A percentile compares a stretch with the other conserved stretches of the same genome.
phyloP scores from a whole-genome alignment of 2,113 vertebrate genomes.

The Nannobrachium achirus region DNA sequence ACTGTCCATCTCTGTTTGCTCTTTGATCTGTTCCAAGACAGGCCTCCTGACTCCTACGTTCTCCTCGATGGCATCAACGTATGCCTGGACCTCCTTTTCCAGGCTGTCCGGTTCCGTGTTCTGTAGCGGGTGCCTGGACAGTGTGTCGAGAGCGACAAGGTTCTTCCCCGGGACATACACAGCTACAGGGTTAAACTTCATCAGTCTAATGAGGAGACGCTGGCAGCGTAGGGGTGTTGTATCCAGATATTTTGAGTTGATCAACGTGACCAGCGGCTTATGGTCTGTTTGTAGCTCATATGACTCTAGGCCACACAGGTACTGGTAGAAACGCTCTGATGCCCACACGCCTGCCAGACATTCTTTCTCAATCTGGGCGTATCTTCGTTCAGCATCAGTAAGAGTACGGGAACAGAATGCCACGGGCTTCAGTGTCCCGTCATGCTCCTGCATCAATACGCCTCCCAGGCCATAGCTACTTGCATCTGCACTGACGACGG shows the following conservation, averaged over 20 bases:
- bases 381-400: slow-evolving; percentile 15
- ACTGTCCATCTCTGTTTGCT: too few relatives aligned
- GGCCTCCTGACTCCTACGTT: too few relatives aligned
- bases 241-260: slow-evolving; percentile 22
- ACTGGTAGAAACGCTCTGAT: too few relatives aligned
- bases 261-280: slow-evolving; percentile 10
- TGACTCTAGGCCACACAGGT: too few relatives aligned
- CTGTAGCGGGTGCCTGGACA: slow-evolving; percentile 12
- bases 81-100: too few relatives aligned
- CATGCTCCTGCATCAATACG: slow-evolving; percentile 5
- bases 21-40: too few relatives aligned
- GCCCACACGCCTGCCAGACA: slow-evolving; percentile 4
- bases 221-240: slow-evolving; percentile 4
- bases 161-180: slow-evolving; percentile 13
- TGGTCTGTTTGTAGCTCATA: too few relatives aligned
- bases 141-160: neutral
- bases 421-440: neutral
- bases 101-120: slow-evolving; percentile 12
- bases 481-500: neutral
- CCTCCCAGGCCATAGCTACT: slow-evolving; percentile 15
- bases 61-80: too few relatives aligned
- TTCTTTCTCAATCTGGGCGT: neutral
- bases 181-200: too few relatives aligned
- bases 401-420: slow-evolving; percentile 3
- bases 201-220: too few relatives aligned